phyloP scores from a whole-genome alignment of 2,113 vertebrate species.

The Nyctereutes procyonoides region DNA sequence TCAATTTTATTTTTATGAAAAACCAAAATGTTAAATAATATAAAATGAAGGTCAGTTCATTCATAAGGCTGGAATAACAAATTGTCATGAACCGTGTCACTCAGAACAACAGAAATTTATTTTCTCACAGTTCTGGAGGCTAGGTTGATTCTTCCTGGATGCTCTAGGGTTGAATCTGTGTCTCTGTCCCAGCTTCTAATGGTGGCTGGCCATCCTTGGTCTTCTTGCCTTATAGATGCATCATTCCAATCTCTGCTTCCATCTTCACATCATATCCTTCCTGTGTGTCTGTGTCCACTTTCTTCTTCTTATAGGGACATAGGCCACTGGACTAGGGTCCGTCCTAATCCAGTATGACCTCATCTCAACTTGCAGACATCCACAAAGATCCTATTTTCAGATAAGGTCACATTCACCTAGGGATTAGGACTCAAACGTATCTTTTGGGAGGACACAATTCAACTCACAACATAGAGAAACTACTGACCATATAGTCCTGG shows the following conservation, averaged over 20 bases:
- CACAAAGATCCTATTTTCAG: background rate
- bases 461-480: background rate
- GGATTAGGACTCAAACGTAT: background rate
- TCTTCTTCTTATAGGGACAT: background rate
- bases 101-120: background rate
- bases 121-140: background rate
- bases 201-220: background rate
- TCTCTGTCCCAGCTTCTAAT: background rate
- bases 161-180: background rate
- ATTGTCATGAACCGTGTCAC: background rate
- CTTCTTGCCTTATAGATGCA: background rate
- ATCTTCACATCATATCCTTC: background rate
- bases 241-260: background rate
- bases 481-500: background rate
- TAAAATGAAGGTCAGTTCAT: background rate
- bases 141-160: background rate
- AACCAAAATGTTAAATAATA: background rate
- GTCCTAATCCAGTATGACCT: background rate
- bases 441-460: background rate
- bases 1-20: background rate
- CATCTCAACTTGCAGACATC: background rate
- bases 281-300: background rate
- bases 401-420: background rate
- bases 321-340: background rate
- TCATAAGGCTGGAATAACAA: background rate